Percentiles rank a stretch among this genome's conserved stretches.
phyloP scores from a whole-genome alignment of 2,888 invertebrate genomes.

The Apantesis nais region DNA sequence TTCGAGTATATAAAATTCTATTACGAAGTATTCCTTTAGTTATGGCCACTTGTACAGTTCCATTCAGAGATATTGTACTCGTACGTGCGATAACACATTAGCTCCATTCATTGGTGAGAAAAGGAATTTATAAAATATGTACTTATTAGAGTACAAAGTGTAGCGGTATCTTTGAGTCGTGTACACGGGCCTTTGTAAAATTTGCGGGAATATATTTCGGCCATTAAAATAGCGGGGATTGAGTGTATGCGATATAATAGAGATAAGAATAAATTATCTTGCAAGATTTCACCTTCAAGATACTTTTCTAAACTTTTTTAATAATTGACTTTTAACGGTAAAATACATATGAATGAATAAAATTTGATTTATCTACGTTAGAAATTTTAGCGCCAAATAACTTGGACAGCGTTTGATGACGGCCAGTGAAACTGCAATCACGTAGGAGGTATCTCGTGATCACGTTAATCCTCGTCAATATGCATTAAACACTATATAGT shows the following conservation, averaged over 20 bases:
- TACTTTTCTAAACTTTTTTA: background rate
- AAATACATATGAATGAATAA: too few species aligned
- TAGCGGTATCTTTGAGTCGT: constrained; percentile 75
- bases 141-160: constrained; percentile 62
- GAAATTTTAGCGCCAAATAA: too few species aligned
- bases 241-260: constrained; percentile 12
- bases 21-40: constrained; percentile 30
- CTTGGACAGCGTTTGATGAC: background rate
- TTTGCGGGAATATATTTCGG: constrained; percentile 42
- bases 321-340: too few species aligned
- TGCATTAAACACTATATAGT: too few species aligned
- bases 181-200: constrained; percentile 41
- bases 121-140: constrained; percentile 41
- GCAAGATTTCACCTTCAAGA: background rate
- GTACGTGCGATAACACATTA: constrained; percentile 19
- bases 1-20: constrained; percentile 36
- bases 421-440: too few species aligned
- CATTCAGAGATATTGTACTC: constrained; percentile 30
- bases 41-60: constrained; percentile 40
- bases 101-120: constrained; percentile 6
- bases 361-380: too few species aligned
- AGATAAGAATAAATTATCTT: background rate
- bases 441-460: background rate
- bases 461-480: too few species aligned
- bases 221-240: constrained; percentile 31